Conservation (phyloP, 2,888 invertebrate species). For the Abrostola triplasia region DNA sequence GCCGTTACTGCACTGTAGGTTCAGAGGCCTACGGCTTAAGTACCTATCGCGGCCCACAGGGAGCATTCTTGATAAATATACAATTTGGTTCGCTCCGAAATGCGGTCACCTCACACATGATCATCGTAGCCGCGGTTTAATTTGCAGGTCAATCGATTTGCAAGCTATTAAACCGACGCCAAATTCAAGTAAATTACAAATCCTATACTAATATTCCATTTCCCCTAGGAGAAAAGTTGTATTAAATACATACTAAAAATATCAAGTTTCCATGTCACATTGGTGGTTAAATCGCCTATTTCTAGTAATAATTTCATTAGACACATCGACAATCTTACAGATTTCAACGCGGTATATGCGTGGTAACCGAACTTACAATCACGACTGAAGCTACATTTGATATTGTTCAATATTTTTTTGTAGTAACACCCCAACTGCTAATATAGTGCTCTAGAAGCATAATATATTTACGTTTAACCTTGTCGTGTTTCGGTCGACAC, state of each 20-base stretch:
- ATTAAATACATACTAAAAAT: neutral
- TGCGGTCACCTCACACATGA: constrained; percentile 4
- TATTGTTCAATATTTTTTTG: too few species aligned
- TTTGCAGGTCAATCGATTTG: constrained; percentile 3
- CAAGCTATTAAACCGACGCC: neutral
- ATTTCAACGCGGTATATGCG: too few species aligned
- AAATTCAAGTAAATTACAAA: neutral
- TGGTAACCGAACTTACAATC: too few species aligned
- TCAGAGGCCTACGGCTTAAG: neutral
- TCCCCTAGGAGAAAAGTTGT: neutral
- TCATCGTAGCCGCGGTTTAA: neutral
- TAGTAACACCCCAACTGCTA: constrained; percentile 32
- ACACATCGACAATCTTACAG: neutral
- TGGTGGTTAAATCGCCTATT: too few species aligned
- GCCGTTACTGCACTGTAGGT: neutral
- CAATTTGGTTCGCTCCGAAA: neutral
- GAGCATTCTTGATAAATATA: neutral
- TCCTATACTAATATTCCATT: neutral
- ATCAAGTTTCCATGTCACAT: neutral
- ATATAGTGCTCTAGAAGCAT: constrained; percentile 39
- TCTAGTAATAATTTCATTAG: too few species aligned
- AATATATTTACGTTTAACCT: constrained; percentile 45
- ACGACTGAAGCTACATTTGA: too few species aligned
- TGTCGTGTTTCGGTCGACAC: constrained; percentile 37
- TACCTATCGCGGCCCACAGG: neutral